Evolutionary conservation across 2,888 invertebrate species (phyloP).

Genomic region (Azorinus chamasolen): DNA sequence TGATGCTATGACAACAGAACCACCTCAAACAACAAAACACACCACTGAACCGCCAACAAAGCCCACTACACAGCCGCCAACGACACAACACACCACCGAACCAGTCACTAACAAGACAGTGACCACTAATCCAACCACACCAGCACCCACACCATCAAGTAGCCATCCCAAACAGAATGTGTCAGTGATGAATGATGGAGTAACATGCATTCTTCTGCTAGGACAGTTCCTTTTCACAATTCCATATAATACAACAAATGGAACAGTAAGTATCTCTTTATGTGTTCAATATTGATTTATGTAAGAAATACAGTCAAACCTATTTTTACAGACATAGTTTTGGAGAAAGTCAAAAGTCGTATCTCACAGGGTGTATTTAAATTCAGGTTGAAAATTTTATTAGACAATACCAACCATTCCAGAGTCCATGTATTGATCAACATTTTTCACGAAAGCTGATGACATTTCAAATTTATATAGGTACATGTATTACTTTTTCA

Average conservation of each 20-base stretch:
- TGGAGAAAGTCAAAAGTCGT: too few species aligned
- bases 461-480: too few species aligned
- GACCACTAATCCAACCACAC: background rate
- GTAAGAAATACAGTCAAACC: too few species aligned
- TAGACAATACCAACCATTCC: background rate
- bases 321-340: too few species aligned
- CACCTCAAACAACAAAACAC: background rate
- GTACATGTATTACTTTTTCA: too few species aligned
- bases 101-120: background rate
- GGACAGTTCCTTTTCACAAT: conserved; percentile 20
- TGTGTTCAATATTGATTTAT: background rate
- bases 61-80: background rate
- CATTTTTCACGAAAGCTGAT: too few species aligned
- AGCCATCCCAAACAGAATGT: conserved; percentile 15
- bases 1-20: too few species aligned
- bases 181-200: conserved; percentile 1
- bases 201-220: conserved; percentile 8
- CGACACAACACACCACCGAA: background rate
- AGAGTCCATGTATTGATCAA: too few species aligned
- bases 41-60: background rate
- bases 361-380: too few species aligned
- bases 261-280: conserved; percentile 3
- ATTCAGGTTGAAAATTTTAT: too few species aligned
- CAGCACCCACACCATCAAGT: background rate
- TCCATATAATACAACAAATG: conserved; percentile 1